Base-by-base conservation (phyloP, 92 coral and sea anemone genomes). In the Montipora capitata region DNA sequence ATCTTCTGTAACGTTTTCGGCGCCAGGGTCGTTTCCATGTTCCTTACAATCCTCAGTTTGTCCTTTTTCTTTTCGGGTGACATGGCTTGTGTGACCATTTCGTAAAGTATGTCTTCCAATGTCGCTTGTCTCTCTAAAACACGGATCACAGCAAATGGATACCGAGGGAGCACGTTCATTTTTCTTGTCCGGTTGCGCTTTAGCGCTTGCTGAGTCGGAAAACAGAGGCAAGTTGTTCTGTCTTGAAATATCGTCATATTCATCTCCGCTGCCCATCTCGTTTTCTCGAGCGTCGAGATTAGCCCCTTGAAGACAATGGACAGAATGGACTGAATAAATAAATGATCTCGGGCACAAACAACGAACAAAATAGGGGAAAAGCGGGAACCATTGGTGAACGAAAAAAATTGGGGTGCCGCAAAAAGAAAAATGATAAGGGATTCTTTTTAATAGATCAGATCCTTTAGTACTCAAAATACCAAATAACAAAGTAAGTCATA, bases 181-280 rank as follows among this genome's bases (percentile, higher is more conserved):
- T 77, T 77, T 10, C 17, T 13, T 40, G 40, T 18, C 39, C 9
- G 45, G 4, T 18, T 17, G 56, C 40, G 10, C 17, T 65, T n/a
- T 42, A 77, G 35, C n/a, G 16, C 43, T 13, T 62, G 84, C 40
- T 65, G 58, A 66, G 66, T 66, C 42, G 5, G 65, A 48, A 62
- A n/a, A 49, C 48, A 65, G 61, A 18, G 39, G 68, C 54, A 65
- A 15, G 15, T 44, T 79, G 48, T 15, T 14, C 16, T 45, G 63
- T 7, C 7, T 3, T 7, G 48, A 27, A 64, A 18, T 18, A 18
- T 49, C 16, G 43, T 38, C 62, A 3, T 14, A 3, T 13, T 3
- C 38, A 58, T 40, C 49, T 42, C 7, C 45, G 20, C 41, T 48
- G 7, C 54, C 18, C 75, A 40, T 41, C 2, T 7, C 4, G 76